Base-by-base conservation (phyloP, 2,888 invertebrate species). In the Abscondita cerata region DNA sequence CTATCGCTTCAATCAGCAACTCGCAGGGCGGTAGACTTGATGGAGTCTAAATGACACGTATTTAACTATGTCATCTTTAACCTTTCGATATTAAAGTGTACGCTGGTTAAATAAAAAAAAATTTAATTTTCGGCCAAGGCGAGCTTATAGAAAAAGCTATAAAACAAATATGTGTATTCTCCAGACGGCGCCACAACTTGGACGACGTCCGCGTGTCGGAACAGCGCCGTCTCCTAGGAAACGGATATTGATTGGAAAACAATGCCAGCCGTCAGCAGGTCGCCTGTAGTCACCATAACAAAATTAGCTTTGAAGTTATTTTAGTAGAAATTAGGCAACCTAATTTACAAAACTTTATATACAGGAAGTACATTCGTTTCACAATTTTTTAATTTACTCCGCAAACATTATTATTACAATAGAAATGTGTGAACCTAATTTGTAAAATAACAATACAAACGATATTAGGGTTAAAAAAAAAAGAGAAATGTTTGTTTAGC, bases 201-300 rank as follows among this genome's bases (percentile, higher is more conserved):
- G 76, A 72, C 69, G 65, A 59, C 64, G 70, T 65, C 76, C 77
- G 74, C 77, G 78, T 77, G 77, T 76, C 71, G 70, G 67, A 69
- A 71, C 70, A 71, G 72, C 76, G 73, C 75, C 73, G 76, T 77
- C 66, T 52, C 75, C 70, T 74, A 75, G 69, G 68, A 70, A 69
- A 77, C 75, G 70, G 59, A 69, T 75, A 77, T 77, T 72, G 75
- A 75, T 75, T 73, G 72, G 72, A 74, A 73, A 71, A 71, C 73
- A 72, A 72, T 64, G 68, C 68, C 69, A 70, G 70, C 66, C 72
- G 73, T 72, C 73, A 73, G 73, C 68, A 68, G 69, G 72, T 71
- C 72, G 71, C 68, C 64, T 70, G 68, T 19, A 44, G 44, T 44
- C 44, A 44, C 44, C 44, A 44, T 44, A 44, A 44, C 18, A 16